Evolutionary conservation across 2,888 invertebrate species (phyloP).

Genomic region (Lucinisca nassula): DNA sequence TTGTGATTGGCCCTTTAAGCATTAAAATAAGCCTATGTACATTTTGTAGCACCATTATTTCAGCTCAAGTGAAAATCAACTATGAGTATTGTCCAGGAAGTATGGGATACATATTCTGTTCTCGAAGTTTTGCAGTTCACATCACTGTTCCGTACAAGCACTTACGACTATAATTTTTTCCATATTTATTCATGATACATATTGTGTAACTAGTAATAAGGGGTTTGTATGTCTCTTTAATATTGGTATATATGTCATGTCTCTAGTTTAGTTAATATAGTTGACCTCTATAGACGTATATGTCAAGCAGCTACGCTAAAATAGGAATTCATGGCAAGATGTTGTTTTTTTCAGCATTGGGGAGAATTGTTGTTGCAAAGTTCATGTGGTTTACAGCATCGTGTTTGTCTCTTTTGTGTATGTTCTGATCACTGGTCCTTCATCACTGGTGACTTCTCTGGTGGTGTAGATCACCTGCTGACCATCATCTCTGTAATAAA

Average conservation of each 20-base stretch:
- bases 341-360: not conserved
- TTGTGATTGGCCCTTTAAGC: too few relatives aligned
- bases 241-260: too few relatives aligned
- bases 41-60: not conserved
- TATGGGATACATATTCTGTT: too few relatives aligned
- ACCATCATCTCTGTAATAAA: not conserved
- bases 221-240: too few relatives aligned
- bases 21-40: not conserved
- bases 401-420: conserved; percentile 49
- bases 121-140: too few relatives aligned
- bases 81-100: not conserved
- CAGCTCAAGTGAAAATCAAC: not conserved
- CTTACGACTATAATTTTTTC: too few relatives aligned
- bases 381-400: not conserved
- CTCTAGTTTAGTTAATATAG: too few relatives aligned
- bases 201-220: too few relatives aligned
- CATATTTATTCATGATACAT: too few relatives aligned
- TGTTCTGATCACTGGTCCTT: conserved; percentile 27
- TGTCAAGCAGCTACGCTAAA: not conserved
- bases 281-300: not conserved
- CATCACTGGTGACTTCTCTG: not conserved
- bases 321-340: conserved; percentile 8
- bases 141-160: too few relatives aligned
- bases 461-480: not conserved
- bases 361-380: too few relatives aligned